Percentiles rank a stretch among this genome's conserved stretches.
Evolutionary conservation across 1,140 invertebrate genomes (phyloP).

Genomic region (Periplaneta americana): DNA sequence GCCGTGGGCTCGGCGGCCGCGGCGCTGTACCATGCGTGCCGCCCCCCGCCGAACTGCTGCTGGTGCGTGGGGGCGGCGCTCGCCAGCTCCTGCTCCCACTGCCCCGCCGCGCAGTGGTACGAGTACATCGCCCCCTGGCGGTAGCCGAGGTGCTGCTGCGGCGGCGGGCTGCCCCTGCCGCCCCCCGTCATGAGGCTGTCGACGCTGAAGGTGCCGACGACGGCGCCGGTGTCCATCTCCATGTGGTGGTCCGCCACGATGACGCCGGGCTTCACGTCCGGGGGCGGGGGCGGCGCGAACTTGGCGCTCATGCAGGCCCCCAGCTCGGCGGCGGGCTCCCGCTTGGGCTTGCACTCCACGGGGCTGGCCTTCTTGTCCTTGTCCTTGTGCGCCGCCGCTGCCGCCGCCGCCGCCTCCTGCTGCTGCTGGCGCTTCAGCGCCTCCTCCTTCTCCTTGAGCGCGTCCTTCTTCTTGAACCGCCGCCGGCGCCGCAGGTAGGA

Average conservation of each 20-base stretch:
- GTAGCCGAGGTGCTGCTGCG: neutral
- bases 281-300: neutral
- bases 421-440: slow-evolving; percentile 68
- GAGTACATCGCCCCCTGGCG: neutral
- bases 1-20: neutral
- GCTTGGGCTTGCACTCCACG: slow-evolving; percentile 7
- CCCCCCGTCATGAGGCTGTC: slow-evolving; percentile 16
- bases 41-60: neutral
- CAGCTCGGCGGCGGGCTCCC: slow-evolving; percentile 11
- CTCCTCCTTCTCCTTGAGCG: slow-evolving; percentile 81
- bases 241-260: slow-evolving; percentile 9
- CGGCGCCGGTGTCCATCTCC: slow-evolving; percentile 7
- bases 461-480: slow-evolving; percentile 96
- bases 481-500: slow-evolving; percentile 85
- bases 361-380: neutral
- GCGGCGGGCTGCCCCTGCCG: neutral
- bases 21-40: neutral
- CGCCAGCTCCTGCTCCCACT: neutral
- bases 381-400: neutral
- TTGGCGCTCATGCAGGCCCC: slow-evolving; percentile 9
- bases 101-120: slow-evolving; percentile 7
- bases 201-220: slow-evolving; percentile 14
- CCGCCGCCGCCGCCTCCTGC: neutral
- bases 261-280: slow-evolving; percentile 12
- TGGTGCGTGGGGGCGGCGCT: neutral